Evolutionary conservation across 2,797 vertebrate genomes (phyloP).

Genomic region (Malurus splendens): DNA sequence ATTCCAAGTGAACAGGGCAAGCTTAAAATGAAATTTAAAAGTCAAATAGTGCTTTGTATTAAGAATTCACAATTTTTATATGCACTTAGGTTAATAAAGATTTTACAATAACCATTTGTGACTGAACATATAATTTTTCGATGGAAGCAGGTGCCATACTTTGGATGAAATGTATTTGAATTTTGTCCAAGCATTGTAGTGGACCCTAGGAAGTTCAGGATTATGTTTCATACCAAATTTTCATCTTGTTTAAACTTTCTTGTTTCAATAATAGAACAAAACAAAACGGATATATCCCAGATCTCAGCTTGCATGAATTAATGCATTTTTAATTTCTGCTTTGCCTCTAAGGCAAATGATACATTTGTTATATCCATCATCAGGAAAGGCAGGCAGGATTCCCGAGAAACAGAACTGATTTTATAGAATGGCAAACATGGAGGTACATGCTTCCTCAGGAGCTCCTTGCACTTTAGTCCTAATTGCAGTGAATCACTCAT

Average conservation of each 20-base stretch:
- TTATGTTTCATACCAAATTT: constrained; percentile 32
- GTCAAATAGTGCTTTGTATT: constrained; percentile 85
- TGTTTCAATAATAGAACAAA: constrained; percentile 44
- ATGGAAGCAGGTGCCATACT: constrained; percentile 56
- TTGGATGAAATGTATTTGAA: constrained; percentile 56
- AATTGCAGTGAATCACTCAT: neutral
- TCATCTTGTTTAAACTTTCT: constrained; percentile 44
- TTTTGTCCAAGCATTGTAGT: constrained; percentile 44
- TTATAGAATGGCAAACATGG: neutral
- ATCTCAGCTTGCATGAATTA: constrained; percentile 35
- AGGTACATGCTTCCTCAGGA: neutral
- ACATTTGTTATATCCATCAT: constrained; percentile 51
- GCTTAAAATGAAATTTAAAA: constrained; percentile 92
- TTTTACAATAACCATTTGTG: constrained; percentile 79
- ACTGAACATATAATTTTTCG: constrained; percentile 70
- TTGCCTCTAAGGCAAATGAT: constrained; percentile 31
- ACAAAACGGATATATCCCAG: constrained; percentile 37
- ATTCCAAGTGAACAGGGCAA: constrained; percentile 83
- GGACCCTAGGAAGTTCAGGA: constrained; percentile 45
- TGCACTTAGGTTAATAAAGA: constrained; percentile 80
- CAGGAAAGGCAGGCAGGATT: constrained; percentile 23
- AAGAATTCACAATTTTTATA: constrained; percentile 80
- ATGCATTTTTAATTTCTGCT: constrained; percentile 66
- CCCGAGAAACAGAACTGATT: neutral
- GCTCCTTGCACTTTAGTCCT: neutral